These are phyloP conservation scores for Erythrocercus mccallii DNA, from an alignment of 2,113 vertebrate genomes.

Conservation along the genomic window DNA sequence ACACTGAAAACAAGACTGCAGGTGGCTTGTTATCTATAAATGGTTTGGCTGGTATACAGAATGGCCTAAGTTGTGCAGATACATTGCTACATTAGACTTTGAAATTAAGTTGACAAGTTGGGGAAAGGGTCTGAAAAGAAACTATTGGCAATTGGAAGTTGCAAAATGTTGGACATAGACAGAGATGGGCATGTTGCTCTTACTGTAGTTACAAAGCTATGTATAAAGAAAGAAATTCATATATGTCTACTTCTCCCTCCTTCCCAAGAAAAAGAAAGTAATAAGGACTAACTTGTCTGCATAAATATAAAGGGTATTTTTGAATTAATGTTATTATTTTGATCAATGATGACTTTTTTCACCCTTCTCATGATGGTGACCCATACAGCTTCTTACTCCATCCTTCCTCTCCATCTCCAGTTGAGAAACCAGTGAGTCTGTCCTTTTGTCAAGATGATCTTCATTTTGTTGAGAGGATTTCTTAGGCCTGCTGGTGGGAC, in stretches of 20 bases:
- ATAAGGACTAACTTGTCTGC: background rate
- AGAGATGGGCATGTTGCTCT: background rate
- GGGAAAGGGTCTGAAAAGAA: background rate
- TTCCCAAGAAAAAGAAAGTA: background rate
- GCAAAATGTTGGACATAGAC: background rate
- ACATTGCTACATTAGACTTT: background rate
- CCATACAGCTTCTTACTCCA: background rate
- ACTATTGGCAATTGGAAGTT: background rate
- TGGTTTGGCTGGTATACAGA: no score
- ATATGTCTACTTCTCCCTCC: background rate
- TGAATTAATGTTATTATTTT: background rate
- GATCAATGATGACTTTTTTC: background rate
- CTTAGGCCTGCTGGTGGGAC: background rate
- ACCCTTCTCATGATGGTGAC: background rate
- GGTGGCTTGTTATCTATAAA: no score
- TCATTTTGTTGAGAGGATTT: background rate
- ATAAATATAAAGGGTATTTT: background rate
- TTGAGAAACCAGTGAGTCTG: background rate
- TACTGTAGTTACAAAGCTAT: background rate
- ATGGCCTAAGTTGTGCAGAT: no score
- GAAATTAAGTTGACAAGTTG: background rate
- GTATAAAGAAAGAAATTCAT: background rate
- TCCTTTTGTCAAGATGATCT: background rate
- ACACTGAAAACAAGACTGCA: no score
- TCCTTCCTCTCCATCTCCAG: background rate